phyloP scores from a whole-genome alignment of 2,888 invertebrate genomes.

The Agonopterix arenella region DNA sequence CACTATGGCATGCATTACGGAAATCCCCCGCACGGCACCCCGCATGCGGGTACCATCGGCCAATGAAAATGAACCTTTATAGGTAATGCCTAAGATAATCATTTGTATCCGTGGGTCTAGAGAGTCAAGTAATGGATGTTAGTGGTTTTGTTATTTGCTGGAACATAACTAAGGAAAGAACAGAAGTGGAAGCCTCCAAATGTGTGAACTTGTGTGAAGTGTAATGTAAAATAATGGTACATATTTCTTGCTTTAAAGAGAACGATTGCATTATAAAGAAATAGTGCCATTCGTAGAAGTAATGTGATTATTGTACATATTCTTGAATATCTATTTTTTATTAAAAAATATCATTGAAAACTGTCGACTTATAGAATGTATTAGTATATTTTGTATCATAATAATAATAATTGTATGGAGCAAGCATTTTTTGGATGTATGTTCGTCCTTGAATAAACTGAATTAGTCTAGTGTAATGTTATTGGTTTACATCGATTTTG shows the following conservation, averaged over 20 bases:
- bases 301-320: slow-evolving; percentile 61
- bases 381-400: slow-evolving; percentile 46
- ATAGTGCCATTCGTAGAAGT: slow-evolving; percentile 60
- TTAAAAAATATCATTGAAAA: slow-evolving; percentile 44
- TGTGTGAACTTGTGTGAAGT: background rate
- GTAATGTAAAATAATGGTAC: slow-evolving; percentile 34
- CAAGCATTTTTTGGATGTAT: slow-evolving; percentile 43
- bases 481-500: slow-evolving; percentile 27
- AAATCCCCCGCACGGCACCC: too few species aligned
- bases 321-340: slow-evolving; percentile 37
- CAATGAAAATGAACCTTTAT: too few species aligned
- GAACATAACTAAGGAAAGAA: background rate
- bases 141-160: too few species aligned
- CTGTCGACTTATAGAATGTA: slow-evolving; percentile 29
- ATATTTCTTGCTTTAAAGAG: slow-evolving; percentile 51
- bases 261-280: slow-evolving; percentile 54
- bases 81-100: too few species aligned
- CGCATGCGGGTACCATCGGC: too few species aligned
- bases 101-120: too few species aligned
- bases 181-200: background rate
- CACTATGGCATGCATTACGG: too few species aligned
- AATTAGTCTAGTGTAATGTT: slow-evolving; percentile 44
- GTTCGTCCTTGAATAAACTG: slow-evolving; percentile 34
- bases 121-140: too few species aligned
- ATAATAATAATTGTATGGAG: slow-evolving; percentile 39